phyloP scores from a whole-genome alignment of 2,888 invertebrate genomes.

The Punctoribates punctum region DNA sequence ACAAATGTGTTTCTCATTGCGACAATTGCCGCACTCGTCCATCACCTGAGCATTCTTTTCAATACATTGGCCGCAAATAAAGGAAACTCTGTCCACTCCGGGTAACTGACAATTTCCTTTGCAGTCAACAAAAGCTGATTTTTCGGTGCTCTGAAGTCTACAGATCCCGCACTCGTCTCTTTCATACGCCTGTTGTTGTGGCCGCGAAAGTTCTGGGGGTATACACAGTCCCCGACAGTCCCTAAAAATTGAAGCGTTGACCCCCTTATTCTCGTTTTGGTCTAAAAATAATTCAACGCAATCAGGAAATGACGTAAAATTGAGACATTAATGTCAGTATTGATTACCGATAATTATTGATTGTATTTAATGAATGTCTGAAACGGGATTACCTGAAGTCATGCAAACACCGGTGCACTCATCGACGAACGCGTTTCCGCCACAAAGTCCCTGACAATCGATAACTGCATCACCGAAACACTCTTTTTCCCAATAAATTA shows the following conservation, averaged over 20 bases:
- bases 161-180: constrained; percentile 46
- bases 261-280: background rate
- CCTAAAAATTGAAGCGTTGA: constrained; percentile 38
- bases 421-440: constrained; percentile 49
- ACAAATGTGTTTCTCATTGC: constrained; percentile 44
- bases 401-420: constrained; percentile 49
- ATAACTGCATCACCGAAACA: constrained; percentile 46
- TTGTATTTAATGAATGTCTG: background rate
- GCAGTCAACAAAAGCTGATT: constrained; percentile 47
- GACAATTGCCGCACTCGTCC: constrained; percentile 48
- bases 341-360: constrained; percentile 12
- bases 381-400: constrained; percentile 37
- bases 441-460: constrained; percentile 49
- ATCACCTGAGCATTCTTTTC: constrained; percentile 43
- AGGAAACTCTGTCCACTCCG: constrained; percentile 43
- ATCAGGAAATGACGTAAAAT: background rate
- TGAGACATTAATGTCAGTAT: background rate
- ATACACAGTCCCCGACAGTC: constrained; percentile 47
- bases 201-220: constrained; percentile 36
- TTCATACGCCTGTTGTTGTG: constrained; percentile 39
- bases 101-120: constrained; percentile 46
- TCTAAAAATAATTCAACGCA: background rate
- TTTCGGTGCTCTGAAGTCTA: constrained; percentile 38
- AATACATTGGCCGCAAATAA: constrained; percentile 45
- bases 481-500: background rate